A percentile compares a stretch with the other conserved stretches of the same genome.
Evolutionary conservation across 30 jellyfish, hydroid and myxozoan genomes (phyloP).

Genomic region (Hydractinia echinata): DNA sequence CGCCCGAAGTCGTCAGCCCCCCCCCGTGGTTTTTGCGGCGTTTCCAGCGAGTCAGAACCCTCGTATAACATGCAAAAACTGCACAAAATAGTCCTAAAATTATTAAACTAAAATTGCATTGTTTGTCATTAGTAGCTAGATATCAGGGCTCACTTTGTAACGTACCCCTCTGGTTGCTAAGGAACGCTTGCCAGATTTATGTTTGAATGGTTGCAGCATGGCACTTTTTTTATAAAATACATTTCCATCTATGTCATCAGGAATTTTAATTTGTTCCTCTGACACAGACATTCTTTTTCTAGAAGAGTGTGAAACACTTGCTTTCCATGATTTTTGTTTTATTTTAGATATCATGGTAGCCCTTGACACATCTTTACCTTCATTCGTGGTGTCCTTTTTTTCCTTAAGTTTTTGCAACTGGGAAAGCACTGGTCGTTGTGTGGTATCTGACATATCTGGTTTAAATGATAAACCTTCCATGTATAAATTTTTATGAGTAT

Average conservation of each 20-base stretch:
- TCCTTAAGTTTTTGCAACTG: constrained; percentile 5
- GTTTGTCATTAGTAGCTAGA: background rate
- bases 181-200: background rate
- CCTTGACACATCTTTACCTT: background rate
- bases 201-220: constrained; percentile 25
- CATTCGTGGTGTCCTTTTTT: background rate
- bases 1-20: too few species aligned
- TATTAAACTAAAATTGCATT: background rate
- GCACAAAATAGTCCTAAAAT: too few species aligned
- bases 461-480: background rate
- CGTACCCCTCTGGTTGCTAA: constrained; percentile 1
- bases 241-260: background rate
- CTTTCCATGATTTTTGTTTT: constrained; percentile 33
- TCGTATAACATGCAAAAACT: too few species aligned
- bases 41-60: too few species aligned
- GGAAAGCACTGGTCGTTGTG: constrained; percentile 30
- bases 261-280: background rate
- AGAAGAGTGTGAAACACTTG: background rate
- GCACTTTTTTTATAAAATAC: constrained; percentile 39
- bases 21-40: too few species aligned
- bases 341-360: constrained; percentile 11
- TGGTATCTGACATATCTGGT: constrained; percentile 13
- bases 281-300: background rate
- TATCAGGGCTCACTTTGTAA: background rate
- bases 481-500: constrained; percentile 3